phyloP scores from a whole-genome alignment of 2,888 invertebrate genomes.

The Agrochola lychnidis region DNA sequence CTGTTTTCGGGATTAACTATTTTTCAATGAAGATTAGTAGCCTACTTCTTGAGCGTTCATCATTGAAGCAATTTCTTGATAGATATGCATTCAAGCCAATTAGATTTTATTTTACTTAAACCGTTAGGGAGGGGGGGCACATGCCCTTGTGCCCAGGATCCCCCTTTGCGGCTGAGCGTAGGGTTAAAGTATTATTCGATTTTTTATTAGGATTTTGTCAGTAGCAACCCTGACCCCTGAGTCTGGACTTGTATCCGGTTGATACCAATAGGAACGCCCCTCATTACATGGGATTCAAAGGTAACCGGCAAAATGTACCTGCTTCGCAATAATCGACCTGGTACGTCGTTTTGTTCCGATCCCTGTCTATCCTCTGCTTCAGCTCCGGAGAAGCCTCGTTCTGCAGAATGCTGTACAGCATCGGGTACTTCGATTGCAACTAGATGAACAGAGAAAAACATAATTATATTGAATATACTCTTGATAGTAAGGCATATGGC shows the following conservation, averaged over 20 bases:
- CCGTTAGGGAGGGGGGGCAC: background rate
- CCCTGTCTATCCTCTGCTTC: constrained; percentile 91
- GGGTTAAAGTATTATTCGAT: too few species aligned
- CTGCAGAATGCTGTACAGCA: constrained; percentile 91
- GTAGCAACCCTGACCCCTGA: background rate
- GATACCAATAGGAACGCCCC: background rate
- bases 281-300: background rate
- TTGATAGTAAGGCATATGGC: too few species aligned
- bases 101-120: background rate
- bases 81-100: background rate
- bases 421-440: constrained; percentile 92
- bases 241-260: background rate
- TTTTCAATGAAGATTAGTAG: background rate
- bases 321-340: constrained; percentile 91
- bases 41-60: background rate
- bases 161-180: too few species aligned
- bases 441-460: constrained; percentile 65
- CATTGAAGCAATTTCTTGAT: background rate
- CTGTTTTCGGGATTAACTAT: too few species aligned
- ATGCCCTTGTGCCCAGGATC: too few species aligned
- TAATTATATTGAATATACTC: too few species aligned
- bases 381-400: constrained; percentile 91
- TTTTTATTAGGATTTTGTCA: background rate
- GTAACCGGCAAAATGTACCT: constrained; percentile 69
- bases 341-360: constrained; percentile 92